Evolutionary conservation across 2,113 vertebrate genomes (phyloP).

Genomic region (Nycticorax nycticorax): DNA sequence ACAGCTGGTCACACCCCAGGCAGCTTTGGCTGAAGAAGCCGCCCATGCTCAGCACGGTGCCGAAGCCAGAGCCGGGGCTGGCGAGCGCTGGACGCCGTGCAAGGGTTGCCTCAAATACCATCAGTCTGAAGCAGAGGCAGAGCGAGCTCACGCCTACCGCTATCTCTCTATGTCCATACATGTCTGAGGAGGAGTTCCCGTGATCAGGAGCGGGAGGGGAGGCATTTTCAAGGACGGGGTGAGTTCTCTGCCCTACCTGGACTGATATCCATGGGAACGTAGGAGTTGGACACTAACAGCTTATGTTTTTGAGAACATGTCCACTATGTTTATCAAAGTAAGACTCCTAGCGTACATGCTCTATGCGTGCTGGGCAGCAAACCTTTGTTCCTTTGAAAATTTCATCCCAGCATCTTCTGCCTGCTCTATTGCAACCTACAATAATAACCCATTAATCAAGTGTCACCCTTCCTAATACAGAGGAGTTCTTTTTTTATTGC

Average conservation of each 20-base stretch:
- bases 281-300: rapidly evolving
- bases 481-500: slow-evolving; percentile 63
- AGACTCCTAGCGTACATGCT: not conserved
- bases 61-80: not conserved
- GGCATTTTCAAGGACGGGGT: not conserved
- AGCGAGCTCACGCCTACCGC: not conserved
- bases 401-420: not conserved
- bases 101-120: not conserved
- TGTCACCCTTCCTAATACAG: slow-evolving; percentile 39
- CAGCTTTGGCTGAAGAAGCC: not conserved
- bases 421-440: slow-evolving; percentile 10
- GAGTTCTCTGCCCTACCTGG: not conserved
- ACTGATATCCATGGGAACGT: not conserved
- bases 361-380: not conserved
- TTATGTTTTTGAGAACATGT: not conserved
- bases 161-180: rapidly evolving
- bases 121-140: not conserved
- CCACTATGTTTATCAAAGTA: not conserved
- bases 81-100: not conserved
- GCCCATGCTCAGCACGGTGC: not conserved
- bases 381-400: not conserved
- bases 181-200: not conserved
- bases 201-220: not conserved
- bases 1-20: not conserved
- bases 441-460: slow-evolving; percentile 59